Evolutionary conservation across 2,113 vertebrate species (phyloP).

Genomic region (Monopterus albus): DNA sequence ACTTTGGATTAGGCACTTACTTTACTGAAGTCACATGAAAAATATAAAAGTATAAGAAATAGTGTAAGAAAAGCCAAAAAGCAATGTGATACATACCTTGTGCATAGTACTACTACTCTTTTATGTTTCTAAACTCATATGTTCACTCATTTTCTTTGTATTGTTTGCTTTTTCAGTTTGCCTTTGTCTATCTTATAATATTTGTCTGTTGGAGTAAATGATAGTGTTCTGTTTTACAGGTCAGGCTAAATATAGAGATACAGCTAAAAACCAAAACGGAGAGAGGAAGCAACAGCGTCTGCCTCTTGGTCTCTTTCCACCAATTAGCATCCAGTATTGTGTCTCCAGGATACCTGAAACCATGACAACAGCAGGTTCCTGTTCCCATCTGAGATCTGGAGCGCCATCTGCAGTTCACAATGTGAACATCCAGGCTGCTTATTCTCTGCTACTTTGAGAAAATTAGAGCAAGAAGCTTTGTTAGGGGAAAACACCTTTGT

Average conservation of each 20-base stretch:
- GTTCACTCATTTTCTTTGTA: neutral
- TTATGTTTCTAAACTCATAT: neutral
- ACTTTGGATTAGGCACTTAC: too few species aligned
- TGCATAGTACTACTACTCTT: neutral
- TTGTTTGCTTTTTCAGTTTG: neutral
- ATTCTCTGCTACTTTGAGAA: neutral
- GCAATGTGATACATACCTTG: neutral
- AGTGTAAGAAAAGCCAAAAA: too few species aligned
- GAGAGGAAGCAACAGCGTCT: constrained; percentile 5
- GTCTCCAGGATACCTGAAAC: constrained; percentile 67
- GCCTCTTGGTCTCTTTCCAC: constrained; percentile 39
- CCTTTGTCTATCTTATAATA: neutral
- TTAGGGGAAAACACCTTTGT: neutral
- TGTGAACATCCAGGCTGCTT: constrained; percentile 1
- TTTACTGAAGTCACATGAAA: neutral
- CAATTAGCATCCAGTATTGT: constrained; percentile 62
- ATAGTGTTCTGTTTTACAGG: neutral
- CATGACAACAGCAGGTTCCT: constrained; percentile 71
- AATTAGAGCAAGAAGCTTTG: neutral
- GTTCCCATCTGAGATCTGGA: constrained; percentile 10
- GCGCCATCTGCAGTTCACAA: constrained; percentile 62
- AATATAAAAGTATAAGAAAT: neutral
- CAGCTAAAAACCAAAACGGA: neutral
- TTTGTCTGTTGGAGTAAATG: neutral
- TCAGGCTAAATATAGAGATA: constrained; percentile 52